Evolutionary conservation across 2,113 vertebrate genomes (phyloP).

Genomic region (Tyto alba): DNA sequence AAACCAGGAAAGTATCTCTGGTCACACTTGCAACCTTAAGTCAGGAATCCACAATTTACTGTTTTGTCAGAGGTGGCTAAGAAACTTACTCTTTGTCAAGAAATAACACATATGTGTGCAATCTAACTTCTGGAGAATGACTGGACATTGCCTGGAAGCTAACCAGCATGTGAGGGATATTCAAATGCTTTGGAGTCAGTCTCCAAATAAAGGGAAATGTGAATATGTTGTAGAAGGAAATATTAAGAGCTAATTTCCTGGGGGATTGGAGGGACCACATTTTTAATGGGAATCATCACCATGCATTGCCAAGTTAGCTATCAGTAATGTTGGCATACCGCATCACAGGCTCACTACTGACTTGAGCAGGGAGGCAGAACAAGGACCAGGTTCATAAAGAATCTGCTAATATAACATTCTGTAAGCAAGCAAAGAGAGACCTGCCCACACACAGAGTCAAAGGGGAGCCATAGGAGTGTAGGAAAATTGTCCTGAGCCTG

Average conservation of each 20-base stretch:
- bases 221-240: background rate
- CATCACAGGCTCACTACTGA: fast-evolving
- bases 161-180: background rate
- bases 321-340: background rate
- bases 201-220: background rate
- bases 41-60: background rate
- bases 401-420: background rate
- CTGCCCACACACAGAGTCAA: background rate
- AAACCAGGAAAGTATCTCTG: background rate
- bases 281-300: background rate
- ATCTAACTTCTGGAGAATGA: background rate
- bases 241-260: background rate
- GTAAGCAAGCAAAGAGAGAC: background rate
- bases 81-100: background rate
- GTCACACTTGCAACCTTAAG: background rate
- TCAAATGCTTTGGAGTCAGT: background rate
- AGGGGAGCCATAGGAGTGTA: background rate
- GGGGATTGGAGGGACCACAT: fast-evolving
- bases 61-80: background rate
- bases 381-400: background rate
- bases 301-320: background rate
- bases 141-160: background rate
- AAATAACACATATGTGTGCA: background rate
- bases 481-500: background rate
- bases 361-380: background rate